These are phyloP conservation scores for Rutpela maculata DNA, from an alignment of 2,888 invertebrate genomes.

Conservation along the genomic window DNA sequence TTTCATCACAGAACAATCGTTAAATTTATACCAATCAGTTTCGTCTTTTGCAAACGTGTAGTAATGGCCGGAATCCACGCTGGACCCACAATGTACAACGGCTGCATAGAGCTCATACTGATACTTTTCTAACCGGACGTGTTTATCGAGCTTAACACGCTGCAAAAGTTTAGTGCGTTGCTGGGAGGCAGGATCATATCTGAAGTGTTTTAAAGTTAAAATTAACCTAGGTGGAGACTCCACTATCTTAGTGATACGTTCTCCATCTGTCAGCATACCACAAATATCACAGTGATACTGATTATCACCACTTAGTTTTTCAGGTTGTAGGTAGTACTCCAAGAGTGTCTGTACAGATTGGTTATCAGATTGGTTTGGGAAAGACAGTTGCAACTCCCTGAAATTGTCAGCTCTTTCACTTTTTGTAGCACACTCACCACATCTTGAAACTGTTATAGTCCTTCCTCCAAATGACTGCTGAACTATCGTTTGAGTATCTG, in stretches of 20 bases:
- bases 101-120: constrained; percentile 87
- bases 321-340: constrained; percentile 86
- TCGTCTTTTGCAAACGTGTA: constrained; percentile 87
- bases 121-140: constrained; percentile 76
- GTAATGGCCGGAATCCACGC: constrained; percentile 90
- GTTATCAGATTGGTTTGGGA: constrained; percentile 76
- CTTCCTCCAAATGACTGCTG: constrained; percentile 88
- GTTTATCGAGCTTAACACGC: constrained; percentile 74
- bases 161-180: constrained; percentile 88
- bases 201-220: constrained; percentile 58
- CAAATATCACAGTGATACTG: constrained; percentile 89
- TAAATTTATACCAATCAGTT: constrained; percentile 86
- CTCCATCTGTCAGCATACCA: constrained; percentile 84
- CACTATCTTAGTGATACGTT: constrained; percentile 81
- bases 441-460: constrained; percentile 84
- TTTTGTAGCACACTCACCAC: constrained; percentile 82
- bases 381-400: constrained; percentile 86
- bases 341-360: constrained; percentile 86
- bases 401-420: constrained; percentile 87
- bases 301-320: constrained; percentile 87
- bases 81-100: constrained; percentile 89
- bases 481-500: constrained; percentile 74
- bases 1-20: constrained; percentile 84
- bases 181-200: constrained; percentile 82
- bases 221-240: constrained; percentile 84